Conservation (phyloP, 2,888 invertebrate species). For the Hedychridium roseum region DNA sequence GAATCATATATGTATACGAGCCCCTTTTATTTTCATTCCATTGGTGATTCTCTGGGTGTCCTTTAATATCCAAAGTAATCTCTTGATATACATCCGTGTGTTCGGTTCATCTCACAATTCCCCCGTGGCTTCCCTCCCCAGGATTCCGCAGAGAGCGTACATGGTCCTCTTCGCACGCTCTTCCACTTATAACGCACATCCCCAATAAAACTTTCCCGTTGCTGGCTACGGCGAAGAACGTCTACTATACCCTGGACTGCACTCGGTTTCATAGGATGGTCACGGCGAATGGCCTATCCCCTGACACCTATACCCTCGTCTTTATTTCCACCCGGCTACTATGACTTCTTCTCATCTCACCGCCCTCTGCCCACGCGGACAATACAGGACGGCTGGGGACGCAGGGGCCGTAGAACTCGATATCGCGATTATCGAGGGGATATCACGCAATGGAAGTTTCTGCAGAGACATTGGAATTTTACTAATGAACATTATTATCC, state of each 20-base stretch:
- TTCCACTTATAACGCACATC: constrained; percentile 48
- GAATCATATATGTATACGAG: too few species aligned
- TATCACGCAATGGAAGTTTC: constrained; percentile 8
- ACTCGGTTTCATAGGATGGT: constrained; percentile 58
- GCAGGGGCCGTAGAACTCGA: constrained; percentile 17
- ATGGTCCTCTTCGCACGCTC: constrained; percentile 47
- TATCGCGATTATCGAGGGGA: constrained; percentile 29
- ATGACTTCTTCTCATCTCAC: constrained; percentile 27
- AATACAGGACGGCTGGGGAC: constrained; percentile 23
- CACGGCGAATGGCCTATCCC: constrained; percentile 57
- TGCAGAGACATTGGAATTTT: constrained; percentile 1
- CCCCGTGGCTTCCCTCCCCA: constrained; percentile 14
- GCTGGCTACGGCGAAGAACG: constrained; percentile 34
- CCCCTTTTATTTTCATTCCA: constrained; percentile 16
- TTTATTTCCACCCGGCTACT: constrained; percentile 52
- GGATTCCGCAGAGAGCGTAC: constrained; percentile 18
- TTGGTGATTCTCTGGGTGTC: constrained; percentile 19
- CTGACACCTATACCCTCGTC: constrained; percentile 58
- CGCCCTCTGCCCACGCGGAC: constrained; percentile 1
- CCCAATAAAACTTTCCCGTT: constrained; percentile 45
- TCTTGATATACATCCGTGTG: constrained; percentile 27
- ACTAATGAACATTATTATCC: constrained; percentile 1
- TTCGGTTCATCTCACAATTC: constrained; percentile 30
- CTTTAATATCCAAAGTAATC: constrained; percentile 46
- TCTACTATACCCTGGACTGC: constrained; percentile 53